These are phyloP conservation scores for Rhynchophorus ferrugineus DNA, from an alignment of 1,140 invertebrate genomes.

Conservation along the genomic window DNA sequence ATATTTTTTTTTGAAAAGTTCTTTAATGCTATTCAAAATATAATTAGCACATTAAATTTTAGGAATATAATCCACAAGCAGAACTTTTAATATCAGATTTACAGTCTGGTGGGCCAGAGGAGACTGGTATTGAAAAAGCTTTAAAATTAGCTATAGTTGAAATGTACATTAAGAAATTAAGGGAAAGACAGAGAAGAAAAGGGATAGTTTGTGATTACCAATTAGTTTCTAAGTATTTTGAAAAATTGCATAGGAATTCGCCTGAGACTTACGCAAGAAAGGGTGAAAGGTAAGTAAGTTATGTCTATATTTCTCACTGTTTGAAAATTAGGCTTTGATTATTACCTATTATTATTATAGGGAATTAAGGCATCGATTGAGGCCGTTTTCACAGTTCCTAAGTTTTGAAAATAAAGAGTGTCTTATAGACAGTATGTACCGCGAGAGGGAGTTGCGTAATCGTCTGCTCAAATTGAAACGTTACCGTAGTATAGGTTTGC, in stretches of 20 bases:
- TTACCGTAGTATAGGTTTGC: too few relatives aligned
- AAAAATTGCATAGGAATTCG: slow-evolving; percentile 51
- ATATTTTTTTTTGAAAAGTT: too few relatives aligned
- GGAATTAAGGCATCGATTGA: background rate
- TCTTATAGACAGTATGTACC: background rate
- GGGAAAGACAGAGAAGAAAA: slow-evolving; percentile 82
- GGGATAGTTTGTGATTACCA: slow-evolving; percentile 80
- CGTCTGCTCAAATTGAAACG: too few relatives aligned
- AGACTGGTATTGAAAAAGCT: slow-evolving; percentile 82
- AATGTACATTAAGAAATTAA: slow-evolving; percentile 77
- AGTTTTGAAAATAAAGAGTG: background rate
- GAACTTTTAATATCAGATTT: slow-evolving; percentile 81
- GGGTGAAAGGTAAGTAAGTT: slow-evolving; percentile 49
- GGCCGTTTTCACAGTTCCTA: background rate
- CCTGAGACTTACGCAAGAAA: slow-evolving; percentile 63
- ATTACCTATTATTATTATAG: background rate
- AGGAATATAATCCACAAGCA: slow-evolving; percentile 89
- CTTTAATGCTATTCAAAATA: background rate
- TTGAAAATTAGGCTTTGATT: too few relatives aligned
- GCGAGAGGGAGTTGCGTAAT: background rate
- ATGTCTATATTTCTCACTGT: background rate
- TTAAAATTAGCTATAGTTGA: slow-evolving; percentile 76
- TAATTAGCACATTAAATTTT: slow-evolving; percentile 31
- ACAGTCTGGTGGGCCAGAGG: slow-evolving; percentile 65
- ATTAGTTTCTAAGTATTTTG: slow-evolving; percentile 73